Evolutionary conservation across 1,140 invertebrate genomes (phyloP).

Genomic region (Acyrthosiphon pisum): DNA sequence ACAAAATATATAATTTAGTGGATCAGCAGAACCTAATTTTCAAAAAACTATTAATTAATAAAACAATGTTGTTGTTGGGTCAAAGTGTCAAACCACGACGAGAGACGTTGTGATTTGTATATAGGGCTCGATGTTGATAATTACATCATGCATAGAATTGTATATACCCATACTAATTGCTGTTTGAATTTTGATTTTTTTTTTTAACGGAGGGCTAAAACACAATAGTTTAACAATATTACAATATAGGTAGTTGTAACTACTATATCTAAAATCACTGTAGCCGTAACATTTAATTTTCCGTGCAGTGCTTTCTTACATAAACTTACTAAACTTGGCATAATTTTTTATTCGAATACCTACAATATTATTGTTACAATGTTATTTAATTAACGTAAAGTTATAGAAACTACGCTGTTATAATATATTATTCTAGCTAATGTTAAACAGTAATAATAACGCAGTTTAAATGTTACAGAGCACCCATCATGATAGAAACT

Average conservation of each 20-base stretch:
- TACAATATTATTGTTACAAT: not conserved
- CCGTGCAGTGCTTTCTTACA: not conserved
- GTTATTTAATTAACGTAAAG: not conserved
- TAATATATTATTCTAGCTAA: not conserved
- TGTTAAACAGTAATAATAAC: not conserved
- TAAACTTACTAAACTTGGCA: not conserved
- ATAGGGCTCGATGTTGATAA: not conserved
- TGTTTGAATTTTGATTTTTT: not conserved
- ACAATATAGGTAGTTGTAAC: not conserved
- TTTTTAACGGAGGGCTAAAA: not conserved
- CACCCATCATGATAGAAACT: not conserved
- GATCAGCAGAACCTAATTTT: not conserved
- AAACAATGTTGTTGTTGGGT: not conserved
- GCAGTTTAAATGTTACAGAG: not conserved
- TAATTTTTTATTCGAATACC: not conserved
- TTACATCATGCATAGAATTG: not conserved
- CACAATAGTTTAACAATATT: not conserved
- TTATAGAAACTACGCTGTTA: not conserved
- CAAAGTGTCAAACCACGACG: not conserved
- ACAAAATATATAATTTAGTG: not conserved
- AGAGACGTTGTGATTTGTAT: not conserved
- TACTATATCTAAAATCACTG: not conserved
- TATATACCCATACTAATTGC: not conserved
- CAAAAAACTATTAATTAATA: not conserved
- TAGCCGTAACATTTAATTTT: not conserved